Evolutionary conservation across 2,797 vertebrate genomes (phyloP).

Genomic region (Prunella strophiata): DNA sequence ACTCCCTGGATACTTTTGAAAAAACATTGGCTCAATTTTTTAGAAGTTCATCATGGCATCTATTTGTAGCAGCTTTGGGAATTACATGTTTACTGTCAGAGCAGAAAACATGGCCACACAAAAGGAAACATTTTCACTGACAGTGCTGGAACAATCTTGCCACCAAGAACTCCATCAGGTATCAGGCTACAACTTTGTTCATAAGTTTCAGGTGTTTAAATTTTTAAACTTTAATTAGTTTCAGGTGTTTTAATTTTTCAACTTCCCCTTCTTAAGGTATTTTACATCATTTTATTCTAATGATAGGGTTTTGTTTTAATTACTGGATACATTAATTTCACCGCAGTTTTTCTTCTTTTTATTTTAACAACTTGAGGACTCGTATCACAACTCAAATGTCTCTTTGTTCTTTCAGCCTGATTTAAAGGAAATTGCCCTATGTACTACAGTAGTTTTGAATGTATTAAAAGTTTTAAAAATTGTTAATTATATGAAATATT

Average conservation of each 20-base stretch:
- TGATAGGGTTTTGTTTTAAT: constrained; percentile 31
- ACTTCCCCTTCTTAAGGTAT: constrained; percentile 21
- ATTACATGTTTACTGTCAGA: not conserved
- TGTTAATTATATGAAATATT: constrained; percentile 78
- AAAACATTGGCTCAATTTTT: not conserved
- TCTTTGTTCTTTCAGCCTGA: constrained; percentile 68
- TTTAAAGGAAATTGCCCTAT: constrained; percentile 74
- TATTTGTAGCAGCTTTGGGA: not conserved
- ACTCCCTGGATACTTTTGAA: not conserved
- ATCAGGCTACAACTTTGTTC: not conserved
- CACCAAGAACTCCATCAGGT: not conserved
- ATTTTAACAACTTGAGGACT: constrained; percentile 54
- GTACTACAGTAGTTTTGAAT: constrained; percentile 76
- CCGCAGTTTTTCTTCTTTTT: constrained; percentile 44
- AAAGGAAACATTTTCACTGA: not conserved
- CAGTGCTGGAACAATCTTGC: not conserved
- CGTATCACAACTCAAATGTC: constrained; percentile 17
- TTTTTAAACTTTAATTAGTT: not conserved
- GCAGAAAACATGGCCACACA: not conserved
- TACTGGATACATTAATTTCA: constrained; percentile 21
- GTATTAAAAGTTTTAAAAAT: constrained; percentile 76
- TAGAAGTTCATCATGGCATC: not conserved
- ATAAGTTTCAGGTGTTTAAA: constrained; percentile 27
- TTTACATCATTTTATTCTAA: constrained; percentile 25
- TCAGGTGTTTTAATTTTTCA: constrained; percentile 5